Evolutionary conservation across 2,113 vertebrate species (phyloP), one percentile per base, ranked within the genome.

Genomic region (Halichoeres trimaculatus): DNA sequence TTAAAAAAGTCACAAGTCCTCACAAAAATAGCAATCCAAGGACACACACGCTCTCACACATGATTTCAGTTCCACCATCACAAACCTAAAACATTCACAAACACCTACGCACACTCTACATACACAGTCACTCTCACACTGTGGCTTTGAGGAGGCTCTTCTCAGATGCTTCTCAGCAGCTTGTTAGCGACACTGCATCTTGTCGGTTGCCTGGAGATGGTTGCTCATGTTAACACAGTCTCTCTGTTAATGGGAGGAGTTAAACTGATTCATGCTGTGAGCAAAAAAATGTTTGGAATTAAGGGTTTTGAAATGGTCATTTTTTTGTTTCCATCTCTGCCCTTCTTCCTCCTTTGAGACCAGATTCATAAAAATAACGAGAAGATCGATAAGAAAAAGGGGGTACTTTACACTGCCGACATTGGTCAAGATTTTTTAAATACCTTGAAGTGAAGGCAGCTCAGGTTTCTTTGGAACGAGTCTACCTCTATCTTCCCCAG

Each of bases 201-300:
- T 10, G 9, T 23, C 35, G 45, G 76, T 72, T 73, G 76, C 72
- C 54, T 55, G 54, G 74, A 50, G 59, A 83, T 23, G 7, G 64
- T 22, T 34, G 60, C 24, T 78, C 30, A 56, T 24, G 47, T 68
- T 43, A 72, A 80, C 66, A 40, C 63, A 50, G 48, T 60, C 52
- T 24, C 34, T 52, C 41, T 55, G 45, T 23, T 14, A 63, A 14
- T 38, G 13, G 11, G 34, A 24, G 36, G 52, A 56, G 36, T 57
- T 43, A 67, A 57, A 67, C 24, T 68, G 47, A 73, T 58, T 81
- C 48, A 8, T 38, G 62, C 51, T 81, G 50, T 58, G 58, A 68
- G 53, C 9, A 61, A 38, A 54, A 64, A 54, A n/a, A 30, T 2
- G 1, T 41, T 24, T 48, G 58, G 17, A 59, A 71, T 51, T 59